phyloP scores from a whole-genome alignment of 2,888 invertebrate species.

The Eilema depressum region DNA sequence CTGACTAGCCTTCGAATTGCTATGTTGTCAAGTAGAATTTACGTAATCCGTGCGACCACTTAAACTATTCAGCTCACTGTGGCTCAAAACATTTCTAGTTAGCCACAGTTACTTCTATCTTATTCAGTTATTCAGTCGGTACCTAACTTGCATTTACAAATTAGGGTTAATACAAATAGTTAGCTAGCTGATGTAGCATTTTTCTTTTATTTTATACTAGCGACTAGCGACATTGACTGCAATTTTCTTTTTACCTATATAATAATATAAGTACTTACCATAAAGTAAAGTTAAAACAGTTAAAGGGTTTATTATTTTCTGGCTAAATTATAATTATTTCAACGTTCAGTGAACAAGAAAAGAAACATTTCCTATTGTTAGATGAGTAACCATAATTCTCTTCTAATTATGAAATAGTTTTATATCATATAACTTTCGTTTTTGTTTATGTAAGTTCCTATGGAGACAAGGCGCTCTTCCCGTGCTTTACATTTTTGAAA shows the following conservation, averaged over 20 bases:
- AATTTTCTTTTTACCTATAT: no score
- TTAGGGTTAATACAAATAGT: no score
- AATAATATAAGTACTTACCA: neutral
- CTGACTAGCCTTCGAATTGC: constrained; percentile 8
- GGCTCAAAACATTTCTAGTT: neutral
- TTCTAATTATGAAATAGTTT: constrained; percentile 6
- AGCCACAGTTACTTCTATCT: no score
- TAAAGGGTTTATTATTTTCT: neutral
- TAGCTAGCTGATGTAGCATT: neutral
- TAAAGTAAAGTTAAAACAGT: neutral
- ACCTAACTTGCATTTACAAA: neutral
- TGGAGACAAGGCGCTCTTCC: neutral
- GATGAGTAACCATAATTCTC: neutral
- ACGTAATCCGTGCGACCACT: neutral
- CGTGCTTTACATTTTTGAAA: neutral
- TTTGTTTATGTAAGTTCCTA: constrained; percentile 3
- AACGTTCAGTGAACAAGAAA: neutral
- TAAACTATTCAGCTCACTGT: neutral
- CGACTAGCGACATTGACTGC: no score
- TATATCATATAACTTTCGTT: neutral
- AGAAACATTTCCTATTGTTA: constrained; percentile 1
- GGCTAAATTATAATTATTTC: neutral
- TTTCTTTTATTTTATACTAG: neutral
- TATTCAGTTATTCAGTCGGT: neutral
- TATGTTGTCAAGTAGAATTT: neutral